A percentile compares a stretch with the other conserved stretches of the same genome.
Conservation (phyloP, 2,113 vertebrate genomes). For the Holacanthus passer region DNA sequence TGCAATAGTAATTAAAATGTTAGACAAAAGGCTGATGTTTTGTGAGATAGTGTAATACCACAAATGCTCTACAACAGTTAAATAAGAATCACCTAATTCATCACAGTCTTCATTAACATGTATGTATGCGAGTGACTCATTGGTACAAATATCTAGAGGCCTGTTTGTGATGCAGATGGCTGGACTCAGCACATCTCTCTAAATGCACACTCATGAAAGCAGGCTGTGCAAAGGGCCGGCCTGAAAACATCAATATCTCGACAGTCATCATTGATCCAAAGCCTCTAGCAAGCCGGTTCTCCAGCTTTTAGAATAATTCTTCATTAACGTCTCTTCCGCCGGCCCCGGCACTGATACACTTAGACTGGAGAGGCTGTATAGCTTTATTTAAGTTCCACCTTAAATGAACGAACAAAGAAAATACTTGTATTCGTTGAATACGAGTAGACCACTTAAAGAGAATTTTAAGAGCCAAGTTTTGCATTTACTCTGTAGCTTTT, state of each 20-base stretch:
- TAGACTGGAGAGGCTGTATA: slow-evolving; percentile 69
- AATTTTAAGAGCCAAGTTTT: neutral
- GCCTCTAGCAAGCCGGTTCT: slow-evolving; percentile 33
- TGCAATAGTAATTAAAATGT: neutral
- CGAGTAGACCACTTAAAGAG: neutral
- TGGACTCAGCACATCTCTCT: slow-evolving; percentile 64
- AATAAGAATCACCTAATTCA: slow-evolving; percentile 17
- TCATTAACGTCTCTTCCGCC: slow-evolving; percentile 57
- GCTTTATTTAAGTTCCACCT: slow-evolving; percentile 46
- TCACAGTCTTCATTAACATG: slow-evolving; percentile 35
- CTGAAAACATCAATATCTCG: slow-evolving; percentile 71
- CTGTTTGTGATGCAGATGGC: slow-evolving; percentile 44
- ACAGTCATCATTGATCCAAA: slow-evolving; percentile 65
- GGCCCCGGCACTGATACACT: slow-evolving; percentile 68
- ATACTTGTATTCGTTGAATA: slow-evolving; percentile 17
- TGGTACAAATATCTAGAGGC: slow-evolving; percentile 29
- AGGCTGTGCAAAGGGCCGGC: slow-evolving; percentile 46
- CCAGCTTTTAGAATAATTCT: slow-evolving; percentile 59
- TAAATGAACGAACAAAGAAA: slow-evolving; percentile 22
- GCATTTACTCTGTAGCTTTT: neutral
- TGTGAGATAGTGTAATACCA: neutral
- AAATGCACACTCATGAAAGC: slow-evolving; percentile 62
- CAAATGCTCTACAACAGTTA: neutral
- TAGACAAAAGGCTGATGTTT: neutral
- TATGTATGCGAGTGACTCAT: neutral